These are phyloP conservation scores for Porphyrio hochstetteri DNA, from an alignment of 2,113 vertebrate species.

Conservation along the genomic window DNA sequence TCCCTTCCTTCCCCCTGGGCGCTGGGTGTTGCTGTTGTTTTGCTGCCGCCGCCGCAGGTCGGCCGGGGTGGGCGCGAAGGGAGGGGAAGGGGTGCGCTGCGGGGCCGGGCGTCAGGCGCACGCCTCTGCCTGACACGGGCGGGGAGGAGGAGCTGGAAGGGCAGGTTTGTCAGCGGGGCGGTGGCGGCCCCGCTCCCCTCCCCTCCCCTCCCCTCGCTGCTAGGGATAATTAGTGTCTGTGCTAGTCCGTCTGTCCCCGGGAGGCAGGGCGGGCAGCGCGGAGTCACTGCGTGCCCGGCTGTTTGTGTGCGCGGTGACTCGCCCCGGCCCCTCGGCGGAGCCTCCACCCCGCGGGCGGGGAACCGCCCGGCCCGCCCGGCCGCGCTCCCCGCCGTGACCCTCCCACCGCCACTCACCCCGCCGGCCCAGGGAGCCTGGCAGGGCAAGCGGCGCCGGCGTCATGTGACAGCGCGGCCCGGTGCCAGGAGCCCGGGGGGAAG, in stretches of 20 bases:
- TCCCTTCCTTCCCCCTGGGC: conserved; percentile 76
- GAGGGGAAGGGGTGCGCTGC: neutral
- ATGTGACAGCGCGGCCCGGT: conserved; percentile 59
- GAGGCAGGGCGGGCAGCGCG: conserved; percentile 62
- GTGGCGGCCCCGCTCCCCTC: neutral
- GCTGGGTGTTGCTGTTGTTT: conserved; percentile 43
- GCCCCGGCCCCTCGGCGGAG: conserved; percentile 27
- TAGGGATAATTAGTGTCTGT: conserved; percentile 68
- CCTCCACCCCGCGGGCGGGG: conserved; percentile 66
- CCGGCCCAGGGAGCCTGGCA: conserved; percentile 54
- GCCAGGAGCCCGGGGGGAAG: conserved; percentile 37
- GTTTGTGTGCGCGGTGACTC: conserved; percentile 12
- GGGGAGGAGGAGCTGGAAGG: conserved; percentile 60
- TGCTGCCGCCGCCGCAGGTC: conserved; percentile 24
- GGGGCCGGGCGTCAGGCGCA: conserved; percentile 46
- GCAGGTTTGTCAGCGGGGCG: conserved; percentile 42
- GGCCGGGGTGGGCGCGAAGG: conserved; percentile 16
- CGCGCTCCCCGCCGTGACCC: conserved; percentile 56
- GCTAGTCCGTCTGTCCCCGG: conserved; percentile 63
- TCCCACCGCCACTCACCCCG: conserved; percentile 55
- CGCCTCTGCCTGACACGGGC: conserved; percentile 49
- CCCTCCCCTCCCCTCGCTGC: neutral
- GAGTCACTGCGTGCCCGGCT: conserved; percentile 28
- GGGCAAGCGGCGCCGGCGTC: conserved; percentile 57
- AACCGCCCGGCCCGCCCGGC: conserved; percentile 48